Conservation (phyloP, 2,888 invertebrate genomes). For the Holacanthella duospinosa region DNA sequence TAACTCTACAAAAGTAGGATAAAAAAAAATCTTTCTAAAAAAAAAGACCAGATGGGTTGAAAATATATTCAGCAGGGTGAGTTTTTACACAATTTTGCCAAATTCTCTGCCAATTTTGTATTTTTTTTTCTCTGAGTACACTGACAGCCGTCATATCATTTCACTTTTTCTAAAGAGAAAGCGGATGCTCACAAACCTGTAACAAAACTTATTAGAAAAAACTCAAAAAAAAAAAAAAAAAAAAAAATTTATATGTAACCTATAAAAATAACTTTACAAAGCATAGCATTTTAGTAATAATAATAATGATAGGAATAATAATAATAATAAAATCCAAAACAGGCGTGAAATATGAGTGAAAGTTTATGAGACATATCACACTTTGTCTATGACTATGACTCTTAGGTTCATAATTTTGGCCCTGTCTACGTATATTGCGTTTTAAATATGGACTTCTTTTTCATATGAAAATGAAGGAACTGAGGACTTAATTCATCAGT, state of each 20-base stretch:
- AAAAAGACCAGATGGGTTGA: constrained; percentile 8
- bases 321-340: no score
- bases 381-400: no score
- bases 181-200: no score
- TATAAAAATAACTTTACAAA: not conserved
- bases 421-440: no score
- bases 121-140: constrained; percentile 1
- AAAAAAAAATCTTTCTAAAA: not conserved
- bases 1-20: constrained; percentile 6
- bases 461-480: no score
- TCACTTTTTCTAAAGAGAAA: no score
- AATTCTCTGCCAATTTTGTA: not conserved
- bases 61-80: constrained; percentile 13
- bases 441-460: no score
- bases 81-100: constrained; percentile 5
- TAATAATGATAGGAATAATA: no score
- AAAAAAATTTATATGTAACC: not conserved
- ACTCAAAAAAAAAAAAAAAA: not conserved
- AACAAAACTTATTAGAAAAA: no score
- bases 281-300: not conserved
- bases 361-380: no score
- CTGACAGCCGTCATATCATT: constrained; percentile 7
- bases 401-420: no score
- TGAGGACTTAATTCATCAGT: not conserved
- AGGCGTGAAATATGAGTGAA: no score